Percentiles rank a stretch among this genome's conserved stretches.
phyloP scores from a whole-genome alignment of 2,113 vertebrate genomes.

The Stomatorhinus ivindoensis region DNA sequence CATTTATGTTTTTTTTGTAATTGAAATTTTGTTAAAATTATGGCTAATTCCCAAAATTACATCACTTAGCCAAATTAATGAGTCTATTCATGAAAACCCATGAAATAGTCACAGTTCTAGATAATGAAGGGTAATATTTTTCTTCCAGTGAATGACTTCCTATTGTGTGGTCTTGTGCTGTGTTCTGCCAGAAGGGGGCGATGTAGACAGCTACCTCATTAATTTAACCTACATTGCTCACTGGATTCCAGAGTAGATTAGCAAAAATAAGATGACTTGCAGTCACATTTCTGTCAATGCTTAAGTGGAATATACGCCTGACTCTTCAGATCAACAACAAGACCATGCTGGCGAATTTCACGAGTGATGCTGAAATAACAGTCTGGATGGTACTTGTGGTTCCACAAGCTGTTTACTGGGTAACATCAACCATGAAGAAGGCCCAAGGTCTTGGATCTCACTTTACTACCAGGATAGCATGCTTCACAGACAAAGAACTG shows the following conservation, averaged over 20 bases:
- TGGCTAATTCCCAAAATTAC: neutral
- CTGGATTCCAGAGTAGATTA: neutral
- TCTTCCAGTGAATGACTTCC: neutral
- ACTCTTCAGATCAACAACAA: neutral
- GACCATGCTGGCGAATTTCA: neutral
- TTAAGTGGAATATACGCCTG: neutral
- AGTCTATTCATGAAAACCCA: neutral
- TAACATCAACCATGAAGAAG: neutral
- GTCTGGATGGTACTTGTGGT: neutral
- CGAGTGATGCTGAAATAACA: neutral
- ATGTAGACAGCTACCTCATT: neutral
- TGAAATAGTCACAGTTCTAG: neutral
- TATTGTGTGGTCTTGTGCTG: neutral
- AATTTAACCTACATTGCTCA: neutral
- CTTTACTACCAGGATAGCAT: neutral
- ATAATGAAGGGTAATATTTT: neutral
- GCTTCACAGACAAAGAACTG: neutral
- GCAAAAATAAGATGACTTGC: neutral
- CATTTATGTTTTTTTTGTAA: neutral
- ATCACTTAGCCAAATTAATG: neutral
- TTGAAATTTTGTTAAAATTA: neutral
- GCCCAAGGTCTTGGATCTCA: neutral
- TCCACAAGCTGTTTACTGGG: neutral
- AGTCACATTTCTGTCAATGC: neutral
- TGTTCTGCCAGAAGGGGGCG: constrained; percentile 9